A percentile compares a stretch with the other conserved stretches of the same genome.
Evolutionary conservation across 2,113 vertebrate species (phyloP).

Genomic region (Bubo bubo): DNA sequence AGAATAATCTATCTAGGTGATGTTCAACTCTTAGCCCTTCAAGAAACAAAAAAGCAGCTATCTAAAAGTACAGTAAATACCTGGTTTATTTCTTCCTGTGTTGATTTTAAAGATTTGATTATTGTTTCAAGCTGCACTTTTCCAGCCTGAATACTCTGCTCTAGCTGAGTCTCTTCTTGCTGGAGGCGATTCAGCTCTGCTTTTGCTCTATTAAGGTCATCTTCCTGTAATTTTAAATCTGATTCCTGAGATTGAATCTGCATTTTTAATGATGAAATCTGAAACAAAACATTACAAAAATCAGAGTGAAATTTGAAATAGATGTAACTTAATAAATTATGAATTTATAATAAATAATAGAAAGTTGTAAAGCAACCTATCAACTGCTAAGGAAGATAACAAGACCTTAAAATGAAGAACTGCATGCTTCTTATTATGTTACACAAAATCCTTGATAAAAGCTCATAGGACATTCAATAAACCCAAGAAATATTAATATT

Average conservation of each 20-base stretch:
- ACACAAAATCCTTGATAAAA: background rate
- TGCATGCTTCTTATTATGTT: background rate
- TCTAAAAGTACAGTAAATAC: conserved; percentile 54
- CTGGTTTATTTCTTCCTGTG: conserved; percentile 97
- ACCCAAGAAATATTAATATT: background rate
- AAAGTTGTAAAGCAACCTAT: background rate
- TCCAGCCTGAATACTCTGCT: conserved; percentile 94
- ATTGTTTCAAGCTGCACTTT: conserved; percentile 95
- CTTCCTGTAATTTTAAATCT: conserved; percentile 91
- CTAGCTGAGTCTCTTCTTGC: conserved; percentile 92
- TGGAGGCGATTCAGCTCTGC: conserved; percentile 88
- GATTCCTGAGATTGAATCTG: conserved; percentile 96
- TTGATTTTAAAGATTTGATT: conserved; percentile 93
- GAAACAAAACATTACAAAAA: background rate
- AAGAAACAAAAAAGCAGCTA: background rate
- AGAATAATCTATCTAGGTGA: background rate
- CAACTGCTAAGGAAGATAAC: background rate
- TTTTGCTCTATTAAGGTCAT: conserved; percentile 90
- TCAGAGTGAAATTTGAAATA: background rate
- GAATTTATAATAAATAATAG: background rate
- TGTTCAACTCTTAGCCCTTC: background rate
- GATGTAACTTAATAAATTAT: background rate
- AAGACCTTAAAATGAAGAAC: background rate
- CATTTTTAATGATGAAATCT: conserved; percentile 93
- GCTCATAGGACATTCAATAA: background rate